Evolutionary conservation across 2,113 vertebrate species (phyloP).

Genomic region (Nestor notabilis): DNA sequence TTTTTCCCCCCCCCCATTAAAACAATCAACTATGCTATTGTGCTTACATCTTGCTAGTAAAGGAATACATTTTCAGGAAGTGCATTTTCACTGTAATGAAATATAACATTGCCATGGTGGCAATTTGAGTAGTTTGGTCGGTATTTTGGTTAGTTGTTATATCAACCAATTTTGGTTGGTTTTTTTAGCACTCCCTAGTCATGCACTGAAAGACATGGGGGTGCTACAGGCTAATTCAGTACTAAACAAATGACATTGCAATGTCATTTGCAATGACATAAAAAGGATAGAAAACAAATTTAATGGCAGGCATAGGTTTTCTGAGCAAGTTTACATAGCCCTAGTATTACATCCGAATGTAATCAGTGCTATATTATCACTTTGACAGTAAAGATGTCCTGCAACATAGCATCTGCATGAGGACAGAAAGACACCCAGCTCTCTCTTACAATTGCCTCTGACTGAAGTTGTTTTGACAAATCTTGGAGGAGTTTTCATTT

Average conservation of each 20-base stretch:
- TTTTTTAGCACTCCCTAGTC: not conserved
- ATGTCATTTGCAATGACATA: not conserved
- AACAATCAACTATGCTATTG: not conserved
- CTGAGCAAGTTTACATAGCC: not conserved
- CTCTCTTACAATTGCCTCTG: not conserved
- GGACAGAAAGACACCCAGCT: not conserved
- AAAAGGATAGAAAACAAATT: not conserved
- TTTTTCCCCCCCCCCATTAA: not conserved
- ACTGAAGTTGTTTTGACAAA: not conserved
- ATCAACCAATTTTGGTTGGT: rapidly evolving
- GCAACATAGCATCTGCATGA: not conserved
- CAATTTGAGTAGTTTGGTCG: not conserved
- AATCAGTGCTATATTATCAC: not conserved
- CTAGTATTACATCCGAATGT: not conserved
- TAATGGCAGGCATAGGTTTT: not conserved
- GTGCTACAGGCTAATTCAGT: not conserved
- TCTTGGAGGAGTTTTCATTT: not conserved
- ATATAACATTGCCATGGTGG: not conserved
- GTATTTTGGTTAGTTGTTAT: not conserved
- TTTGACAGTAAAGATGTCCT: not conserved
- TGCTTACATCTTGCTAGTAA: not conserved
- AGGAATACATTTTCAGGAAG: not conserved
- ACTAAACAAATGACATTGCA: not conserved
- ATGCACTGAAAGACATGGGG: not conserved
- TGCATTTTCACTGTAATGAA: not conserved